Percentiles rank a stretch among this genome's conserved stretches.
Conservation (phyloP, 2,113 vertebrate genomes). For the Otis tarda region DNA sequence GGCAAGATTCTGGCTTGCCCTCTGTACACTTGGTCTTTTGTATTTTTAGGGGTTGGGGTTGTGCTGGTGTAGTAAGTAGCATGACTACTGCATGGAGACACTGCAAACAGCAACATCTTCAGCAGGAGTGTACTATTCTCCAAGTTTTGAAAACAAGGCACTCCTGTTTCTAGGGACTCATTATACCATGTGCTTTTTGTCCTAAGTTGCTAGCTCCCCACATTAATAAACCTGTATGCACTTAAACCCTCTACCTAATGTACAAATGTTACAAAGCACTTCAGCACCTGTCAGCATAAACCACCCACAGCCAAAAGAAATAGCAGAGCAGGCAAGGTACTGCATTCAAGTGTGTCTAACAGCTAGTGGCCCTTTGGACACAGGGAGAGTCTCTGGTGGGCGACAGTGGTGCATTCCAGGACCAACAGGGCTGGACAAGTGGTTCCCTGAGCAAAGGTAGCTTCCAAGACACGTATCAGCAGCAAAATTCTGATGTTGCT, state of each 20-base stretch:
- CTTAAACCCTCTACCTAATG: not conserved
- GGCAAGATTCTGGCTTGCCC: not conserved
- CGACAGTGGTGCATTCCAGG: not conserved
- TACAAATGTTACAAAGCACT: not conserved
- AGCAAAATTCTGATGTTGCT: not conserved
- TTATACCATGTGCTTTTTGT: not conserved
- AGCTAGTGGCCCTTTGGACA: fast-evolving
- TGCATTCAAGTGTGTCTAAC: not conserved
- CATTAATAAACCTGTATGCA: not conserved
- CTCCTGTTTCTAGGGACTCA: not conserved
- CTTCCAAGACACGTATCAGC: constrained; percentile 42
- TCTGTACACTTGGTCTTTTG: not conserved
- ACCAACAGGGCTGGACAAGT: not conserved
- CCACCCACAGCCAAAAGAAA: not conserved
- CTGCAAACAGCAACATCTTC: not conserved
- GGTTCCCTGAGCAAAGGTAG: constrained; percentile 8
- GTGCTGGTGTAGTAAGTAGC: not conserved
- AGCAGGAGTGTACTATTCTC: not conserved
- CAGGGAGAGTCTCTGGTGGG: too few relatives aligned
- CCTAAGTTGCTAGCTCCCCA: not conserved
- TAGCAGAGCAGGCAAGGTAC: fast-evolving
- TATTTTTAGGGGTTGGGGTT: not conserved
- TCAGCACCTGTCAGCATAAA: not conserved
- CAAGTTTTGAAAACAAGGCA: not conserved
- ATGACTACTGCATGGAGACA: not conserved